Conservation (phyloP, 2,113 vertebrate genomes). For the Saguinus midas region DNA sequence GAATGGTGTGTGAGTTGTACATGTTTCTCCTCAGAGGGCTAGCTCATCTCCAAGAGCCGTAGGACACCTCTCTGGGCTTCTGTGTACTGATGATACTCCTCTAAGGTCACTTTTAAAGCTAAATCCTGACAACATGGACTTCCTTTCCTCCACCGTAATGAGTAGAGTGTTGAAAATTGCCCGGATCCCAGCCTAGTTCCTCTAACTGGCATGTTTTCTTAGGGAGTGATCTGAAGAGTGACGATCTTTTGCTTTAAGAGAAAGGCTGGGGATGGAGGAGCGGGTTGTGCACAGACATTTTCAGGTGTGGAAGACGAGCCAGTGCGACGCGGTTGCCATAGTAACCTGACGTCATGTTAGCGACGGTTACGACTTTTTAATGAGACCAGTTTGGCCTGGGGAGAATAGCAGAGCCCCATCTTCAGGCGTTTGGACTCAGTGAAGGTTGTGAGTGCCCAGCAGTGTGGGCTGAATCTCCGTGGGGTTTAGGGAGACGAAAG, state of each 20-base stretch:
- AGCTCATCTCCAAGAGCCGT: background rate
- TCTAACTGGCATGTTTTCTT: background rate
- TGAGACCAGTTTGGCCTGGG: background rate
- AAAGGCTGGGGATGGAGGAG: background rate
- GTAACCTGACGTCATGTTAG: background rate
- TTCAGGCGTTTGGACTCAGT: background rate
- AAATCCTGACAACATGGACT: background rate
- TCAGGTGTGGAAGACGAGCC: background rate
- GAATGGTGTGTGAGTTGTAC: background rate
- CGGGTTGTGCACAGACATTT: background rate
- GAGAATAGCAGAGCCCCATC: background rate
- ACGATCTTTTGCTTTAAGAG: background rate
- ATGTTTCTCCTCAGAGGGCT: background rate
- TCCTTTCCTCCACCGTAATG: background rate
- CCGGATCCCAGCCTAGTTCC: background rate
- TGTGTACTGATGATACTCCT: background rate
- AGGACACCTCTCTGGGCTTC: background rate
- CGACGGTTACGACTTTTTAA: background rate
- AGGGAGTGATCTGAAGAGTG: background rate
- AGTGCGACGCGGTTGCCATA: background rate
- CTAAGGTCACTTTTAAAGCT: background rate
- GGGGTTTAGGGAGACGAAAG: background rate
- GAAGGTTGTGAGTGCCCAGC: background rate
- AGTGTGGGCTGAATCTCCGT: background rate
- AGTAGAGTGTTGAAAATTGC: background rate